Percentiles rank a stretch among this genome's conserved stretches.
phyloP scores from a whole-genome alignment of 2,113 vertebrate genomes.

The Trochalopteron elliotii region DNA sequence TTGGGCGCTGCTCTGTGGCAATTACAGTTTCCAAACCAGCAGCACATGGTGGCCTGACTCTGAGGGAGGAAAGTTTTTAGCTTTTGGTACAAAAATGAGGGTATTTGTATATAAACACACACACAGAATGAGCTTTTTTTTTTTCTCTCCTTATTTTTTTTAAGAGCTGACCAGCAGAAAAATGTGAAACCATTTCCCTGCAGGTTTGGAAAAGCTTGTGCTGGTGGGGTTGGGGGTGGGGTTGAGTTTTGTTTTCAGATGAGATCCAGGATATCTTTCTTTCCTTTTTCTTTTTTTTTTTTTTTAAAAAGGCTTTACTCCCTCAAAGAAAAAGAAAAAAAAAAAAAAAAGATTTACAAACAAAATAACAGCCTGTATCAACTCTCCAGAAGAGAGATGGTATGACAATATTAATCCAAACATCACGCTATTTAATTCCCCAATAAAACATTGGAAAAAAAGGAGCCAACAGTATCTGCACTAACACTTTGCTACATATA shows the following conservation, averaged over 20 bases:
- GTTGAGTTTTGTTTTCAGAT: not conserved
- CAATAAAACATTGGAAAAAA: conserved; percentile 83
- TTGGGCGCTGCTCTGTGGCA: rapidly evolving
- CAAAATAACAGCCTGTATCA: conserved; percentile 56
- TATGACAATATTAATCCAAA: conserved; percentile 76
- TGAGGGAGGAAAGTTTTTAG: not conserved
- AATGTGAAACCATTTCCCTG: conserved; percentile 52
- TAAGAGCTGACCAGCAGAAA: not conserved
- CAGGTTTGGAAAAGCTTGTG: conserved; percentile 52
- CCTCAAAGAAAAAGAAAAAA: conserved; percentile 10
- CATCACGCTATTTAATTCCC: conserved; percentile 84
- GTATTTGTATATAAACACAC: not conserved
- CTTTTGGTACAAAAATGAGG: not conserved
- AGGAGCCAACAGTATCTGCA: conserved; percentile 73
- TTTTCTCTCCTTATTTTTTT: not conserved
- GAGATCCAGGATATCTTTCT: conserved; percentile 18
- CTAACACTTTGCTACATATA: conserved; percentile 91
- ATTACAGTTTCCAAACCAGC: not conserved
- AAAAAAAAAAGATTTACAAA: conserved; percentile 62
- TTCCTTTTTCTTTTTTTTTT: not conserved
- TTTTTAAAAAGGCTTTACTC: conserved; percentile 50
- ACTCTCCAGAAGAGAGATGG: conserved; percentile 70
- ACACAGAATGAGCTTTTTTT: not conserved
- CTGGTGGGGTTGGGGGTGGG: not conserved
- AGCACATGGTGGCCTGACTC: not conserved